Evolutionary conservation across 2,888 invertebrate genomes (phyloP).

Genomic region (Stenurella melanura): DNA sequence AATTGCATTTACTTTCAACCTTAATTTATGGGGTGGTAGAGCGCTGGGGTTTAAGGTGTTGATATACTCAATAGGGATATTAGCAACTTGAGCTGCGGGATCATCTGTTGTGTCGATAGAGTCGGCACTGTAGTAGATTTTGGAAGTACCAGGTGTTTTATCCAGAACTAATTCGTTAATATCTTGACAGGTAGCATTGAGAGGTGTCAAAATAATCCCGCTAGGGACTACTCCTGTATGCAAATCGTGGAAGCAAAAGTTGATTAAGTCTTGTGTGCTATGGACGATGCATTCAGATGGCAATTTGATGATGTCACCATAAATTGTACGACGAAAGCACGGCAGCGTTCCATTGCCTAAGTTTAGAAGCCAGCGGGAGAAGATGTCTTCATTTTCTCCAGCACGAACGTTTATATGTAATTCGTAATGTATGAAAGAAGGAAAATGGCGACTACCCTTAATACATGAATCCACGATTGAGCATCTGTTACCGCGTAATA

Average conservation of each 20-base stretch:
- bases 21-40: neutral
- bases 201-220: neutral
- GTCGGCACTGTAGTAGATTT: neutral
- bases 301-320: constrained; percentile 10
- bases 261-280: neutral
- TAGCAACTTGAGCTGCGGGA: constrained; percentile 1
- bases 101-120: neutral
- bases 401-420: neutral
- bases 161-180: neutral
- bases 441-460: neutral
- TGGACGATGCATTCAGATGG: neutral
- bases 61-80: neutral
- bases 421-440: neutral
- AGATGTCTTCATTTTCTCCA: neutral
- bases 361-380: neutral
- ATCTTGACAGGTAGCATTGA: neutral
- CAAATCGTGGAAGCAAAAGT: neutral
- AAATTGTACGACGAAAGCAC: neutral
- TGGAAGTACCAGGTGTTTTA: neutral
- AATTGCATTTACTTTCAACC: neutral
- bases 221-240: neutral
- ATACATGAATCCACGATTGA: constrained; percentile 42
- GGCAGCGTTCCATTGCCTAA: neutral
- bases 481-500: constrained; percentile 40
- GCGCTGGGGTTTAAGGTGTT: neutral